Conservation (phyloP, 2,113 vertebrate genomes). For the Eupsittula cactorum region DNA sequence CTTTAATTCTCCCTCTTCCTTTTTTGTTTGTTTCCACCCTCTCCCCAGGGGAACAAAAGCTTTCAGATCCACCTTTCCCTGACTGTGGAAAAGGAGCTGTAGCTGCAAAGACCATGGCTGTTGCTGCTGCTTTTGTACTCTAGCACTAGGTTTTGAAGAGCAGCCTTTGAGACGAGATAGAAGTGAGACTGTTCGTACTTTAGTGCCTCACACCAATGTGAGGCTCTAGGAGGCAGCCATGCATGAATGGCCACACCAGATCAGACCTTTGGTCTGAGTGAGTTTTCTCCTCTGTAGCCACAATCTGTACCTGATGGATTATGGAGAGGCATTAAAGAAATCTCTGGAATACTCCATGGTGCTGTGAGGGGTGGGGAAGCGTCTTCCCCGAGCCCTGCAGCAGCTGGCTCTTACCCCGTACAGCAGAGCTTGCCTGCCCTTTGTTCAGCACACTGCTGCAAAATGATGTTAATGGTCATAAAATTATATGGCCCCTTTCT, state of each 20-base stretch:
- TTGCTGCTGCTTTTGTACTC: conserved; percentile 35
- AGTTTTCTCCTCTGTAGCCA: not conserved
- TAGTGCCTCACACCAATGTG: fast-evolving
- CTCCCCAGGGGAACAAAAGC: conserved; percentile 55
- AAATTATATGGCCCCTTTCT: conserved; percentile 48
- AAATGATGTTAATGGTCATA: conserved; percentile 43
- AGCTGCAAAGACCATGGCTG: not conserved
- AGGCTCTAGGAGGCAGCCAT: not conserved
- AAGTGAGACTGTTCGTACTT: not conserved
- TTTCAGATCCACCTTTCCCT: conserved; percentile 54
- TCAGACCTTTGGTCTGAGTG: not conserved
- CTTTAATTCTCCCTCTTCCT: conserved; percentile 70
- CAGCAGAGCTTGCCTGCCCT: not conserved
- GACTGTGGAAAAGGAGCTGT: conserved; percentile 26
- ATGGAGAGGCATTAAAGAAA: not conserved
- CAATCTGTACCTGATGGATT: not conserved
- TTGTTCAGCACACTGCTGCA: conserved; percentile 13
- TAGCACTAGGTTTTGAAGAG: conserved; percentile 10
- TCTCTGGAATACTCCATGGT: not conserved
- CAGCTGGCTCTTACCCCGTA: not conserved
- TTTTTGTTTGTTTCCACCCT: conserved; percentile 66
- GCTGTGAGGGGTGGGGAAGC: not conserved
- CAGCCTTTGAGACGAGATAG: conserved; percentile 20
- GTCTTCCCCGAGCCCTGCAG: not conserved
- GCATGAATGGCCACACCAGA: not conserved